Conservation (phyloP, 2,888 invertebrate species). For the Pachydiplax longipennis region DNA sequence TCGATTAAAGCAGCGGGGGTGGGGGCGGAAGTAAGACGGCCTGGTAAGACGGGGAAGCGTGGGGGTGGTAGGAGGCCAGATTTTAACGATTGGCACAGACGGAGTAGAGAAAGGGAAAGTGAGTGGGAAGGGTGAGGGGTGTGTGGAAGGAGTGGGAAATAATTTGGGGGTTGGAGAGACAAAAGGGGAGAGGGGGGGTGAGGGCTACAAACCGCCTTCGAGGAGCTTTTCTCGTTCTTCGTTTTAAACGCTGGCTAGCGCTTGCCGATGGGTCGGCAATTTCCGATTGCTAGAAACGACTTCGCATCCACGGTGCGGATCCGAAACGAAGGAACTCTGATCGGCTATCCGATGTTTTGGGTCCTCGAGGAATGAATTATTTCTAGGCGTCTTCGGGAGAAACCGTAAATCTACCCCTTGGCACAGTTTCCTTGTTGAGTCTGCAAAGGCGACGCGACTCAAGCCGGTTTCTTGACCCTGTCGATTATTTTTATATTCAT, state of each 20-base stretch:
- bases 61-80: neutral
- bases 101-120: neutral
- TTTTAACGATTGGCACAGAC: neutral
- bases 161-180: constrained; percentile 67
- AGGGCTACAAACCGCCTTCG: constrained; percentile 48
- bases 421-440: neutral
- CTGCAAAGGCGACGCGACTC: too few species aligned
- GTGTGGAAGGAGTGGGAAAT: constrained; percentile 61
- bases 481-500: too few species aligned
- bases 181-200: constrained; percentile 58
- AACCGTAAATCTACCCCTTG: neutral
- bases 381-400: too few species aligned
- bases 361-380: neutral
- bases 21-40: constrained; percentile 46
- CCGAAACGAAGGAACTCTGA: too few species aligned
- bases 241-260: neutral
- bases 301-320: neutral
- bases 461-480: neutral
- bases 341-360: too few species aligned
- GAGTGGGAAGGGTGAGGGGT: constrained; percentile 57
- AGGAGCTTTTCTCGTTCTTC: neutral
- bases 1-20: constrained; percentile 68
- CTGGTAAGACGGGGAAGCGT: neutral
- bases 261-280: neutral
- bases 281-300: neutral